Evolutionary conservation across 2,797 vertebrate genomes (phyloP), one percentile per base, ranked within the genome.

Genomic region (Gymnoscopelus braueri): DNA sequence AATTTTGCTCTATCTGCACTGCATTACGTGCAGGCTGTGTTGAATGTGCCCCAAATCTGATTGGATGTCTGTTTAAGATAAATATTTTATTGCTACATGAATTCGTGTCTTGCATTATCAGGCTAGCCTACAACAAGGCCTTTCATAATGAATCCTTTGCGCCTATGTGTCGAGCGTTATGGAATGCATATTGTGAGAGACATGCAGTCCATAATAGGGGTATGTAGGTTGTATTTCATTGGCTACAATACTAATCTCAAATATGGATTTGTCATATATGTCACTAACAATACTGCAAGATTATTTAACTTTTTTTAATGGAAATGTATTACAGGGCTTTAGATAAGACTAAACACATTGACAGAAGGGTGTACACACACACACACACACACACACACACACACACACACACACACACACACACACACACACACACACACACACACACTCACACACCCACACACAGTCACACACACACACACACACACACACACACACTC

Each of bases 21-120:
- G 84, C 64, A 72, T 79, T 79, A 79, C 75, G 80, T 79, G 74
- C 78, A 79, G 52, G 77, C 79, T 76, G 65, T 75, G 77, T 84
- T 73, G 60, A 64, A 79, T 64, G 8, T 77, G 75, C 69, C 76
- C 87, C 58, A 69, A 80, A 84, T 85, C 79, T 7, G 53, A 53
- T 76, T 81, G 79, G 7, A 44, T 74, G 83, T 83, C 78, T 80
- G 81, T 87, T 84, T 81, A 35, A 83, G 64, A 79, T 87, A 0
- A 76, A 88, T 84, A 79, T 82, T 81, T 79, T 29, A 88, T 78
- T 4, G 26, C 82, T 74, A 78, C 84, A 72, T 60, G 74, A 32
- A 15, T 56, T 32, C 14, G n/a, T 51, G 26, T 14, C 32, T 12
- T 82, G 81, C 81, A 71, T 60, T 80, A 47, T 47, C n/a, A 72